Conservation (phyloP, 2,113 vertebrate species). For the Colinus virginianus region DNA sequence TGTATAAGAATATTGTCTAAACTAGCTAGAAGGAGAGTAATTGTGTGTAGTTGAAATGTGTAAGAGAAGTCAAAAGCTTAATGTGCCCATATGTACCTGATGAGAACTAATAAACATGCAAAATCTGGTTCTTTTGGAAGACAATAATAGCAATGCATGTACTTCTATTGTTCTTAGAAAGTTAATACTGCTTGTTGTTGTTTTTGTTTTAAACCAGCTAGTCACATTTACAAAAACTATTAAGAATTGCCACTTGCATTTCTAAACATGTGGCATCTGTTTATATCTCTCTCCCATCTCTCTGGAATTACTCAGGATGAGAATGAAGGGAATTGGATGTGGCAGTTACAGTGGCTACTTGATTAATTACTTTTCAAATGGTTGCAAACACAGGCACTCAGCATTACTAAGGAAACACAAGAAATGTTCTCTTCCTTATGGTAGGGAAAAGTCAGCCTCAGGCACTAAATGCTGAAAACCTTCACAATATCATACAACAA, state of each 20-base stretch:
- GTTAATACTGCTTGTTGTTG: not conserved
- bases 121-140: not conserved
- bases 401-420: not conserved
- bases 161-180: not conserved
- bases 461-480: not conserved
- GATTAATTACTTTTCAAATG: not conserved
- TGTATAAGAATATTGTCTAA: not conserved
- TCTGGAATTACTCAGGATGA: not conserved
- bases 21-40: not conserved
- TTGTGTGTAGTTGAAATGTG: not conserved
- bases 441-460: not conserved
- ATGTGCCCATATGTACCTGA: not conserved
- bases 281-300: not conserved
- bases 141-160: not conserved
- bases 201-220: not conserved
- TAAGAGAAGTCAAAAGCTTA: not conserved
- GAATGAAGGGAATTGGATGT: not conserved
- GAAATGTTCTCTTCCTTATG: not conserved
- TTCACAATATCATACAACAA: not conserved
- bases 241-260: not conserved
- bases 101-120: constrained; percentile 1
- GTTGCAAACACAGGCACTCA: not conserved
- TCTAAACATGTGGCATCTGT: not conserved
- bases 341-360: not conserved
- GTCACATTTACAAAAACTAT: not conserved